Base-by-base conservation (phyloP, 2,888 invertebrate genomes). In the Ramazzottius varieornatus region DNA sequence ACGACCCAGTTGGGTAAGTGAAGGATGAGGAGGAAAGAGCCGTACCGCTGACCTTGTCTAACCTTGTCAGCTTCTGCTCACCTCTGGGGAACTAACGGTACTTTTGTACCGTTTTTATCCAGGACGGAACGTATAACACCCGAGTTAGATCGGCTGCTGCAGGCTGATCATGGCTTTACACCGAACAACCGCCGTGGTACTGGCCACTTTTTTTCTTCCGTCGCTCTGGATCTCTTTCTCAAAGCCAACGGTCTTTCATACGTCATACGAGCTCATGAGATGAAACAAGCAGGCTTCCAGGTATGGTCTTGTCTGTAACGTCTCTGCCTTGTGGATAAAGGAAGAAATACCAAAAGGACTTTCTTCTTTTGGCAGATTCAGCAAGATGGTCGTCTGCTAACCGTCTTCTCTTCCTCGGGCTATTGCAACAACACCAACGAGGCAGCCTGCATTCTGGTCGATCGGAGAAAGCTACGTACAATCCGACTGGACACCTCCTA, bases 361-460 rank as follows among this genome's bases (percentile, higher is more conserved):
- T 65, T 46, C 64, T 65, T 32, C 24, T 32, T 66, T 32, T 46
- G 64, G 34, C 73, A 84, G 83, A 81, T 84, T 46, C 82, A 83
- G 71, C 81, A 83, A 69, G 82, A 82, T 68, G 85, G 84, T 1
- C 81, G 81, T 68, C 76, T 86, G 46, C 72, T 86, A 67, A 84
- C 85, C 0, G 83, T 86, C 32, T 86, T 86, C 75, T 85, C 85
- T 0, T 84, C 85, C 0, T 83, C 83, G 1, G 81, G 80, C 70
- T 86, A 86, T 76, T 84, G 84, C 74, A 84, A 84, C 63, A 83
- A 83, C 1, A 78, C 75, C 67, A 86, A 86, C 74, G 84, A 85
- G 73, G 83, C 84, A 0, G 85, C 84, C 13, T 82, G 85, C 68
- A 81, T 83, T 24, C 74, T 86, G 67, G 81, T 83, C 0, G 83